Evolutionary conservation across 2,888 invertebrate species (phyloP).

Genomic region (Argyresthia albistria): DNA sequence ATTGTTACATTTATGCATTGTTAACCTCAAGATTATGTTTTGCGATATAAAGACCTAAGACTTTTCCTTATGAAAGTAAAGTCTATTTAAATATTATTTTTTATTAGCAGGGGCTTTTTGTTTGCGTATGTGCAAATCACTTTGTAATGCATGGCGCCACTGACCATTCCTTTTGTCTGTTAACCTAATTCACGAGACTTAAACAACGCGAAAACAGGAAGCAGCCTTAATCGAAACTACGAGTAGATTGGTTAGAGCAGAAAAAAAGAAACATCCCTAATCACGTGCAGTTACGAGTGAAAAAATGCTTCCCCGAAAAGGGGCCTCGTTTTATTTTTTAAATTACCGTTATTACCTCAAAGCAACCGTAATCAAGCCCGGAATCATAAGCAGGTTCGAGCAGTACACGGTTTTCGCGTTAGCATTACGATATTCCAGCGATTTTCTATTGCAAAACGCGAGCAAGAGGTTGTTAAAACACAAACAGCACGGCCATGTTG

Average conservation of each 20-base stretch:
- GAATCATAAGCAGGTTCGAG: conserved; percentile 22
- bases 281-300: conserved; percentile 33
- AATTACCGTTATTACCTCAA: conserved; percentile 45
- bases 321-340: conserved; percentile 32
- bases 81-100: too few species aligned
- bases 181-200: background rate
- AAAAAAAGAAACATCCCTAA: conserved; percentile 18
- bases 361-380: conserved; percentile 26
- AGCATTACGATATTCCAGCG: conserved; percentile 11
- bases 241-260: conserved; percentile 11
- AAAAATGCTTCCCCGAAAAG: conserved; percentile 36
- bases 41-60: too few species aligned
- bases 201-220: background rate
- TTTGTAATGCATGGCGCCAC: too few species aligned
- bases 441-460: conserved; percentile 4
- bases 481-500: background rate
- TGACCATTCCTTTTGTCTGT: background rate
- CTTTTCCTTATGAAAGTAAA: too few species aligned
- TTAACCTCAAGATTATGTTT: too few species aligned
- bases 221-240: conserved; percentile 2
- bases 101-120: too few species aligned
- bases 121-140: too few species aligned
- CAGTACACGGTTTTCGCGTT: conserved; percentile 22
- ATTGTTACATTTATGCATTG: too few species aligned
- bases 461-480: background rate